Conservation (phyloP, 2,797 vertebrate species). For the Argya squamiceps region DNA sequence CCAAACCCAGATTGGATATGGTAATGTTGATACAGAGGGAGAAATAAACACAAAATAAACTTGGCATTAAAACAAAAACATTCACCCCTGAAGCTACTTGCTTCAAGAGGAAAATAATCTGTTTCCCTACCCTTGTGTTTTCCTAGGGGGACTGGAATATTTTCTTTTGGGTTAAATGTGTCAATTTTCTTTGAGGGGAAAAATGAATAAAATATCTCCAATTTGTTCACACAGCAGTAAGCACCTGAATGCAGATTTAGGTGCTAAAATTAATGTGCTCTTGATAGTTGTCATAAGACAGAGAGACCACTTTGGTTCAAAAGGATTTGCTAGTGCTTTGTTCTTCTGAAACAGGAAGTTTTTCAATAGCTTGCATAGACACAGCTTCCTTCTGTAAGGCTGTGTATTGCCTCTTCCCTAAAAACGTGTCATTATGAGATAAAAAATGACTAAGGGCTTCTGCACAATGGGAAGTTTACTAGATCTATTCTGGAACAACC, state of each 20-base stretch:
- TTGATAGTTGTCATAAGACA: neutral
- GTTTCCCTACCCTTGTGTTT: neutral
- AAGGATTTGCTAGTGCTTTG: neutral
- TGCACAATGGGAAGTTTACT: neutral
- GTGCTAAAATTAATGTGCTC: neutral
- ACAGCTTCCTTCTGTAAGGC: neutral
- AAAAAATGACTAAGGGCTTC: neutral
- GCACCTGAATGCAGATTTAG: neutral
- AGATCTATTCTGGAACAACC: neutral
- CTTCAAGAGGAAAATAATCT: neutral
- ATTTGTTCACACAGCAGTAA: neutral
- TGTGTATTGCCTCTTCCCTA: neutral
- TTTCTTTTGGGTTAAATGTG: neutral
- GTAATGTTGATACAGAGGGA: neutral
- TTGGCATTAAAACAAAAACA: neutral
- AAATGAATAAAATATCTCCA: neutral
- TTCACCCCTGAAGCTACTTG: neutral
- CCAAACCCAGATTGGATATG: neutral
- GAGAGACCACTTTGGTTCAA: neutral
- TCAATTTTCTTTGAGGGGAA: neutral
- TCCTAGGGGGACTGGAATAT: neutral
- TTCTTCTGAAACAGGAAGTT: neutral
- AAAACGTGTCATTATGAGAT: neutral
- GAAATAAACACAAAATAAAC: neutral
- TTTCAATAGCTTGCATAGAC: neutral